These are phyloP conservation scores for Chionomys nivalis DNA, from an alignment of 2,113 vertebrate genomes.

Conservation along the genomic window DNA sequence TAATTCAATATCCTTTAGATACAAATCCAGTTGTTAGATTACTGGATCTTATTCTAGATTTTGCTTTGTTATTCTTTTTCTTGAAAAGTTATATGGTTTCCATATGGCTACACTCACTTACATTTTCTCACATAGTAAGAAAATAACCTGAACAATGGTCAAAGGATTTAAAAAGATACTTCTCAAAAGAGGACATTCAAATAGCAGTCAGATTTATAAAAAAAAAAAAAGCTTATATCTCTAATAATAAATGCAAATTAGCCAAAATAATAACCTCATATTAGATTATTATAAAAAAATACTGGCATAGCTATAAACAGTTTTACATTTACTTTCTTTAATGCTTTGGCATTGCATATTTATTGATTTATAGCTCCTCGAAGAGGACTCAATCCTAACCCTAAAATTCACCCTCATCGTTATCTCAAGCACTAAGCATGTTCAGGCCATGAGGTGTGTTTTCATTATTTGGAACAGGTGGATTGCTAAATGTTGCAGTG, in stretches of 20 bases:
- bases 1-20: neutral
- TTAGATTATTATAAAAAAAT: neutral
- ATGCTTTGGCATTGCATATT: neutral
- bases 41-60: neutral
- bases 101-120: neutral
- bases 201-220: neutral
- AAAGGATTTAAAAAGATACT: neutral
- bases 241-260: neutral
- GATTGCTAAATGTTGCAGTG: neutral
- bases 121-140: neutral
- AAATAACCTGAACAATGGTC: neutral
- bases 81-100: neutral
- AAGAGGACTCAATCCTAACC: neutral
- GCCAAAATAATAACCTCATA: neutral
- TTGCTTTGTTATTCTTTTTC: neutral
- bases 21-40: neutral
- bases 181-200: neutral
- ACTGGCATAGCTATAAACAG: neutral
- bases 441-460: neutral
- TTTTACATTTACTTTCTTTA: neutral
- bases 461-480: neutral
- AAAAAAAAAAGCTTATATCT: neutral
- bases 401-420: neutral
- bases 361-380: neutral
- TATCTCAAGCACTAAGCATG: neutral